A percentile compares a stretch with the other conserved stretches of the same genome.
phyloP scores from a whole-genome alignment of 2,888 invertebrate genomes.

The Drosophila parthenogenetica region DNA sequence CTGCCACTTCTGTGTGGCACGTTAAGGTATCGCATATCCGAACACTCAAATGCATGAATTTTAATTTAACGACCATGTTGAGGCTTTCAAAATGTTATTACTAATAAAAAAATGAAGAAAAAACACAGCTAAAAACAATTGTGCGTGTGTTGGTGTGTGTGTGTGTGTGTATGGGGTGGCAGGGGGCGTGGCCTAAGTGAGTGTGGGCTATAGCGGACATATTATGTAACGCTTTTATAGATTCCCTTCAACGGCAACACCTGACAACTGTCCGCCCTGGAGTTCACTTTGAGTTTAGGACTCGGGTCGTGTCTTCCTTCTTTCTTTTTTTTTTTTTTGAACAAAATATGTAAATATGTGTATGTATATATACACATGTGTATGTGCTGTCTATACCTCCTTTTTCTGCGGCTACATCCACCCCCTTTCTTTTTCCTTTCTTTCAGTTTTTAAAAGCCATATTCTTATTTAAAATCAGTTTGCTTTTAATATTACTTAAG shows the following conservation, averaged over 20 bases:
- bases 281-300: not conserved
- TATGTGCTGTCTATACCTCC: not conserved
- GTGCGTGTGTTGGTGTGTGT: slow-evolving; percentile 1
- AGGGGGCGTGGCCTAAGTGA: not conserved
- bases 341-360: too few species aligned
- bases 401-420: too few species aligned
- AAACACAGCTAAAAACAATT: slow-evolving; percentile 24
- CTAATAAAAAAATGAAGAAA: slow-evolving; percentile 59
- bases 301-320: not conserved
- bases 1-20: slow-evolving; percentile 27
- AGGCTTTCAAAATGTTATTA: slow-evolving; percentile 81
- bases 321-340: too few species aligned
- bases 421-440: not conserved
- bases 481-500: too few species aligned
- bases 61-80: slow-evolving; percentile 69
- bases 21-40: slow-evolving; percentile 52
- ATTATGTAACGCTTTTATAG: slow-evolving; percentile 39
- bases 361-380: too few species aligned
- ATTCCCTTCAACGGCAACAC: slow-evolving; percentile 58
- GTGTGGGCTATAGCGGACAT: too few species aligned
- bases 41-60: slow-evolving; percentile 64
- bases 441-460: not conserved
- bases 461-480: not conserved
- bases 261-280: slow-evolving; percentile 49
- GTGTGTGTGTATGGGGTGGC: not conserved